phyloP scores from a whole-genome alignment of 2,113 vertebrate genomes.

The Mesitornis unicolor region DNA sequence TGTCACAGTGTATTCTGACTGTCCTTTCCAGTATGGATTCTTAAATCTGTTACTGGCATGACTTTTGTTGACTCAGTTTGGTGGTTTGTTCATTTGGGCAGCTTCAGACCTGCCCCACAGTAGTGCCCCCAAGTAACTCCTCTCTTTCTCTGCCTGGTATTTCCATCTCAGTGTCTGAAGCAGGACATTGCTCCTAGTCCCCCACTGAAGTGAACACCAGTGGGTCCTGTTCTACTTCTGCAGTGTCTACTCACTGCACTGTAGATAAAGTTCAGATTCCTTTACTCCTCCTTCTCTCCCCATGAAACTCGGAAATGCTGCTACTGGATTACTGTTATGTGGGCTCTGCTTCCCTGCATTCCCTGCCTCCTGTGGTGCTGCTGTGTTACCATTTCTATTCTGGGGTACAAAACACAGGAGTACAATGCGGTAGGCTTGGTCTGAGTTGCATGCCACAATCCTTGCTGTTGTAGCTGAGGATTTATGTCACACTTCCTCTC shows the following conservation, averaged over 20 bases:
- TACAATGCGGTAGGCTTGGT: neutral
- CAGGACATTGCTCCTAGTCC: neutral
- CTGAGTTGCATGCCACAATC: neutral
- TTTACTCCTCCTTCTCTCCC: neutral
- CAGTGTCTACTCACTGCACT: neutral
- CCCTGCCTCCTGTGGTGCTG: neutral
- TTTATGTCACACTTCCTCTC: neutral
- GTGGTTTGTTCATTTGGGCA: neutral
- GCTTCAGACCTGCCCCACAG: neutral
- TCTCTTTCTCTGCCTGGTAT: neutral
- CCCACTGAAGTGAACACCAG: neutral
- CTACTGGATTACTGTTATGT: neutral
- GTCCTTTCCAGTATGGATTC: neutral
- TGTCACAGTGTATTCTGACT: neutral
- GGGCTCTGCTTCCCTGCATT: neutral
- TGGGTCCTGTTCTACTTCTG: too few species aligned
- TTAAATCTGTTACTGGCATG: neutral
- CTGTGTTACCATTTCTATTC: neutral
- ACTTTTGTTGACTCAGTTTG: neutral
- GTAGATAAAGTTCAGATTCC: neutral
- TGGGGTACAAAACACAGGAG: too few species aligned
- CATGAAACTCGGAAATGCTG: neutral
- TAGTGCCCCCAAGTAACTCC: neutral
- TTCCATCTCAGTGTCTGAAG: neutral
- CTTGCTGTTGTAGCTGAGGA: neutral